These are phyloP conservation scores for Gadopsis marmoratus DNA, from an alignment of 2,797 vertebrate genomes.

Conservation along the genomic window DNA sequence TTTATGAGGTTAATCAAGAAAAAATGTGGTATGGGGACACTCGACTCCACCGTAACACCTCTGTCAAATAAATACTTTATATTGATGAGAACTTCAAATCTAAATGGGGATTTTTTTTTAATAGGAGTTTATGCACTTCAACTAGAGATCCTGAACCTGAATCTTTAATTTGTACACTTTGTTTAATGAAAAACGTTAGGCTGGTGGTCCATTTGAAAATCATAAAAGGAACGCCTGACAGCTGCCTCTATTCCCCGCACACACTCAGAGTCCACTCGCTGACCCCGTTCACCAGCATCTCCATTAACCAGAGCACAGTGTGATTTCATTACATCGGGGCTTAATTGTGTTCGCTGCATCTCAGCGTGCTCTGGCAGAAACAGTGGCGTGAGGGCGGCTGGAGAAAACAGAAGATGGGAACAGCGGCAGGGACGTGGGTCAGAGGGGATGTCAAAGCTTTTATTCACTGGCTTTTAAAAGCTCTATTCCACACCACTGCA, in stretches of 20 bases:
- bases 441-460: conserved; percentile 86
- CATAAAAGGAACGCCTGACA: conserved; percentile 43
- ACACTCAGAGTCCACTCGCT: conserved; percentile 42
- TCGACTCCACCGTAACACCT: conserved; percentile 30
- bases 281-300: conserved; percentile 73
- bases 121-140: conserved; percentile 20
- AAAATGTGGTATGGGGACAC: conserved; percentile 27
- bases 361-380: conserved; percentile 65
- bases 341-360: conserved; percentile 79
- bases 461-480: conserved; percentile 84
- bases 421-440: conserved; percentile 55
- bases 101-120: conserved; percentile 39
- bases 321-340: conserved; percentile 81
- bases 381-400: conserved; percentile 59
- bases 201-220: conserved; percentile 45
- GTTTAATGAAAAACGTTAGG: conserved; percentile 40
- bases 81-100: conserved; percentile 36
- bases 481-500: conserved; percentile 64
- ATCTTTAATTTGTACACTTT: conserved; percentile 25
- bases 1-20: conserved; percentile 66
- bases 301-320: conserved; percentile 80
- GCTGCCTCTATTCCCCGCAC: conserved; percentile 46
- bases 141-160: conserved; percentile 13
- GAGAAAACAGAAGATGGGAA: conserved; percentile 58
- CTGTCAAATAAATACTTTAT: conserved; percentile 63